phyloP scores from a whole-genome alignment of 2,888 invertebrate genomes.

The Philhelius pedissequus region DNA sequence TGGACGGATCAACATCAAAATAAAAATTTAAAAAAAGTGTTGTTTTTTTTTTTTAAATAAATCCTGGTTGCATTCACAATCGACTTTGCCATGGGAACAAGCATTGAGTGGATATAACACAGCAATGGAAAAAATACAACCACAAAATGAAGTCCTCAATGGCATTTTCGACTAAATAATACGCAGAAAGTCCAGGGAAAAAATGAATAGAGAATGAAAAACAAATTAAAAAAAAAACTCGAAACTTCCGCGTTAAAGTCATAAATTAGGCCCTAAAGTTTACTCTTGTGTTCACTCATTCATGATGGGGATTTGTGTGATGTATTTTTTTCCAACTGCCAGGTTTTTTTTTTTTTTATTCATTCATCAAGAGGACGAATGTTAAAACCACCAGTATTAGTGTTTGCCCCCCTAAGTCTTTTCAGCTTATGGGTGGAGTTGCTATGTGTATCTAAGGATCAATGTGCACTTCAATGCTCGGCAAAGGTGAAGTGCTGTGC shows the following conservation, averaged over 20 bases:
- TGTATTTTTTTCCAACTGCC: neutral
- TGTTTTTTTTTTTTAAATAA: too few relatives aligned
- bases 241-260: constrained; percentile 64
- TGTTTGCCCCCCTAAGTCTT: neutral
- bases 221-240: constrained; percentile 10
- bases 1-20: neutral
- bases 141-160: constrained; percentile 47
- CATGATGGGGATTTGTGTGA: constrained; percentile 41
- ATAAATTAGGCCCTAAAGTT: constrained; percentile 64
- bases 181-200: constrained; percentile 1
- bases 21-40: neutral
- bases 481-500: constrained; percentile 49
- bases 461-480: constrained; percentile 27
- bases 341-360: constrained; percentile 17
- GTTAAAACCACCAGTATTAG: constrained; percentile 56
- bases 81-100: constrained; percentile 11
- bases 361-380: constrained; percentile 50
- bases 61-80: constrained; percentile 19
- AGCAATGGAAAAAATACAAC: neutral
- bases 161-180: constrained; percentile 28
- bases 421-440: neutral
- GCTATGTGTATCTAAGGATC: constrained; percentile 42
- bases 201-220: neutral
- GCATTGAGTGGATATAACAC: constrained; percentile 11
- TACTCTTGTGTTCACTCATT: constrained; percentile 63